A percentile compares a stretch with the other conserved stretches of the same genome.
phyloP scores from a whole-genome alignment of 2,888 invertebrate genomes.

The Pristionchus fissidentatus region DNA sequence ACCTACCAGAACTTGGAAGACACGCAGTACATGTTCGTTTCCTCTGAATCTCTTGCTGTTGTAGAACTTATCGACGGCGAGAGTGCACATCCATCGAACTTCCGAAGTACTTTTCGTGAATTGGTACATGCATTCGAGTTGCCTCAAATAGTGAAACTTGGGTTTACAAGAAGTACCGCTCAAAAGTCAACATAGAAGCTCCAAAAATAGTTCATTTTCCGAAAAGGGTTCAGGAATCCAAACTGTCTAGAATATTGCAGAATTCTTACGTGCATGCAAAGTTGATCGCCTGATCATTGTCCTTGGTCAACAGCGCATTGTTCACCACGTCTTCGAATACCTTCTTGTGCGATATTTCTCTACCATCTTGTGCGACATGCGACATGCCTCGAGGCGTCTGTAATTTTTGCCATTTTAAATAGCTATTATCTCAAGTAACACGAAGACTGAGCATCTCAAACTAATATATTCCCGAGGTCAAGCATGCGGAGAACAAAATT shows the following conservation, averaged over 20 bases:
- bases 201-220: too few relatives aligned
- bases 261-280: slow-evolving; percentile 37
- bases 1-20: slow-evolving; percentile 44
- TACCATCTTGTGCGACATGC: too few relatives aligned
- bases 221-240: too few relatives aligned
- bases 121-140: slow-evolving; percentile 31
- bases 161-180: not conserved
- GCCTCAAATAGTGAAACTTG: not conserved
- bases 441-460: too few relatives aligned
- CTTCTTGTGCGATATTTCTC: not conserved
- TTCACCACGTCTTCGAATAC: not conserved
- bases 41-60: slow-evolving; percentile 2
- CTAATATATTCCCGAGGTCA: too few relatives aligned
- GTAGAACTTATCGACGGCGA: slow-evolving; percentile 38
- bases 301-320: not conserved
- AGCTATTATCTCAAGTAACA: too few relatives aligned
- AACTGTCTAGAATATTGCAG: not conserved
- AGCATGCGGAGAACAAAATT: too few relatives aligned
- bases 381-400: not conserved
- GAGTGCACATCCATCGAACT: slow-evolving; percentile 12
- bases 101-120: not conserved
- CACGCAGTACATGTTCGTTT: slow-evolving; percentile 43
- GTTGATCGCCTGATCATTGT: slow-evolving; percentile 42
- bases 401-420: not conserved
- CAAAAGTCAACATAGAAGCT: too few relatives aligned